Base-by-base conservation (phyloP, 2,113 vertebrate genomes). In the Genyomyrus donnyi region DNA sequence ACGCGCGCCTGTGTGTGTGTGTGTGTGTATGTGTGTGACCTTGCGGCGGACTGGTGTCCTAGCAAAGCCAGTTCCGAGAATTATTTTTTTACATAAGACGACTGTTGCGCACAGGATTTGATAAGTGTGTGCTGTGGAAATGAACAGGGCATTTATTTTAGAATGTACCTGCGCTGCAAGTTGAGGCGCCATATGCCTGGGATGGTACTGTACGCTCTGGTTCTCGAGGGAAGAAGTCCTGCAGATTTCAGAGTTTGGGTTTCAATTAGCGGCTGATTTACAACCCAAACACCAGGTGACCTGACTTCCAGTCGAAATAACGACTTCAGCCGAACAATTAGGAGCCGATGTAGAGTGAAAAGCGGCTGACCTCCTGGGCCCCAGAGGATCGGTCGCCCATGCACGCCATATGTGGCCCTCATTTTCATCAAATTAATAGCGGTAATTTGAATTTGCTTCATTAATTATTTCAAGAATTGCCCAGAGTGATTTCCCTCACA, bases 231-330 rank as follows among this genome's bases (percentile, higher is more conserved):
- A 66, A 11, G 8, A 2, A 46, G 56, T 58, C 35, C 53, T 88
- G 53, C 87, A 58, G 87, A 53, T n/a, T 88, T 45, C 39, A n/a
- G 87, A 88, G 52, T 39, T 35, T 24, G 39, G 35, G 35, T 62
- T 88, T 88, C 87, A 88, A 88, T 88, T 88, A 88, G 87, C 2
- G 8, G 53, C 87, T 88, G 87, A 88, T 88, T 88, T 88, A 88
- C 87, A 88, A 66, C 87, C 53, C 53, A 88, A 66, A 88, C 56
- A 66, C 87, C 87, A 66, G 87, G 87, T 88, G 87, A 88, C 56
- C 31, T 17, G 56, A 88, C 87, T 88, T 62, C 19, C 52, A 88
- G 87, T 88, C 56, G 27, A 88, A 88, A 88, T 88, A 88, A 88
- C 45, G 87, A 88, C 87, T 88, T 88, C 31, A 66, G 56, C 87